Base-by-base conservation (phyloP, 1,140 invertebrate genomes). In the Bathynomus jamesi region DNA sequence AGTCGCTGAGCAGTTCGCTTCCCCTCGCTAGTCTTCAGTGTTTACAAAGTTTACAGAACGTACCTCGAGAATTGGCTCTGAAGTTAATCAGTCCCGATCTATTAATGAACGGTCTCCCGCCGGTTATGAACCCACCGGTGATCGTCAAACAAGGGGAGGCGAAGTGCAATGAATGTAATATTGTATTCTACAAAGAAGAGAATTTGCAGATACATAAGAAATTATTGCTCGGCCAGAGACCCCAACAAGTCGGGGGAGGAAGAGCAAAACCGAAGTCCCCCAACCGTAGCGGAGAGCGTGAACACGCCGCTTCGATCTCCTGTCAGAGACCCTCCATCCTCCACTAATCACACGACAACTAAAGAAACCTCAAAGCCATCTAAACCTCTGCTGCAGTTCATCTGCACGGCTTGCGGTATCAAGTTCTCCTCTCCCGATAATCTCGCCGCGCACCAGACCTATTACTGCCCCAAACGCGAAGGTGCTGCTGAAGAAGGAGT, bases 101-200 rank as follows among this genome's bases (percentile, higher is more conserved):
- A 77, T 84, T 13, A 83, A 85, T 0, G 83, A 65, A 72, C 28
- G 85, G 62, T 78, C 82, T 25, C 82, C 85, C 70, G 88, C 89
- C 7, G 2, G 64, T 77, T 11, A 68, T 72, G 31, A 72, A 69
- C 64, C 65, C 76, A 11, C 76, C 74, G 66, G 75, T 73, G 13
- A 71, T 75, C 11, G 73, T 79, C 17, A 82, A 82, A 82, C 88
- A 91, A 81, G 90, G 90, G 11, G 89, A 91, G 0, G 93, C 89
- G 27, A 95, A 94, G 82, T 98, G 95, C 83, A 89, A 92, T 78
- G 94, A 97, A 78, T 98, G 95, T 83, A 96, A 96, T 80, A 98
- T 98, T 69, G 94, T 96, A 0, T 98, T 98, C 79, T 97, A 93
- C 82, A 94, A 94, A 77, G 90, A 94, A 78, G 95, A 98, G 80